Percentiles rank a stretch among this genome's conserved stretches.
Conservation (phyloP, 2,888 invertebrate genomes). For the Arge pagana region DNA sequence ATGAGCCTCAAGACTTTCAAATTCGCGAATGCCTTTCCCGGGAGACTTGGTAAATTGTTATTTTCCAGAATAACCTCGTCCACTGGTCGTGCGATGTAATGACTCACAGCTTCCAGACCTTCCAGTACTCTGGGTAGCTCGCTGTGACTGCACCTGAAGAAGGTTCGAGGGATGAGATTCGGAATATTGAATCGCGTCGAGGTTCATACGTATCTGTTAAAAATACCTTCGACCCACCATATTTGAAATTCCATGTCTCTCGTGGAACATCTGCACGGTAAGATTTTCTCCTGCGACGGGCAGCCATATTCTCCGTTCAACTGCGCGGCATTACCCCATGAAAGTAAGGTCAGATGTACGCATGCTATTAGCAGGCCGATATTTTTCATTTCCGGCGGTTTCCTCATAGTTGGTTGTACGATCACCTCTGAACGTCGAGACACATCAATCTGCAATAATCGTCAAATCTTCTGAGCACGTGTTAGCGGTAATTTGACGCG, state of each 20-base stretch:
- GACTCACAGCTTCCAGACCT: conserved; percentile 72
- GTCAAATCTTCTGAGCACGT: no score
- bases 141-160: conserved; percentile 87
- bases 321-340: conserved; percentile 33
- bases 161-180: conserved; percentile 8
- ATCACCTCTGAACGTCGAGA: no score
- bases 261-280: conserved; percentile 81
- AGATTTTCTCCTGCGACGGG: conserved; percentile 76
- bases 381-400: conserved; percentile 49
- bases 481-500: no score
- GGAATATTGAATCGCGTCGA: not conserved
- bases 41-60: conserved; percentile 83
- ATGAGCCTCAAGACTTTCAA: conserved; percentile 78
- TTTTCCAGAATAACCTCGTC: conserved; percentile 88
- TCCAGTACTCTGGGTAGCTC: conserved; percentile 77
- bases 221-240: conserved; percentile 65
- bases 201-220: not conserved
- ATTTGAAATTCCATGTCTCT: conserved; percentile 81
- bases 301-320: conserved; percentile 61
- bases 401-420: conserved; percentile 55
- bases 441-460: no score
- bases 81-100: conserved; percentile 70
- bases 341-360: conserved; percentile 34
- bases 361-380: conserved; percentile 36
- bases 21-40: conserved; percentile 78